Percentiles rank a stretch among this genome's conserved stretches.
Evolutionary conservation across 2,113 vertebrate genomes (phyloP).

Genomic region (Lasiurus cinereus): DNA sequence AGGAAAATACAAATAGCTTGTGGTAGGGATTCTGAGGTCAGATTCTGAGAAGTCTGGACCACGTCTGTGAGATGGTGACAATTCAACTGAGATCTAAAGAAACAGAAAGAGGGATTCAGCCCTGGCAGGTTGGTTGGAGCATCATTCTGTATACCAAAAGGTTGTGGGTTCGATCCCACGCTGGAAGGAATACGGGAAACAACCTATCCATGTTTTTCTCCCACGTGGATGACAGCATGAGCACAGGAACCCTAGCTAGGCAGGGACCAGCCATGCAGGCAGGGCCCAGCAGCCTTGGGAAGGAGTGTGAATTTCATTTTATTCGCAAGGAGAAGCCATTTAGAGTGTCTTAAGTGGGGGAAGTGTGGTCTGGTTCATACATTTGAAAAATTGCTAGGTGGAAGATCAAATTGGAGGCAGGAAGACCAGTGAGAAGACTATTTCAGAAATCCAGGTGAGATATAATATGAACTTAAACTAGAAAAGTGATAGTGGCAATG

Average conservation of each 20-base stretch:
- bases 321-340: not conserved
- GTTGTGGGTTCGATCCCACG: too few species aligned
- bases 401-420: not conserved
- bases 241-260: not conserved
- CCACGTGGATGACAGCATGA: not conserved
- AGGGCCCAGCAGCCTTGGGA: not conserved
- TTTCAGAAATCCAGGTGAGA: constrained; percentile 37
- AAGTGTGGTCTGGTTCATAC: not conserved
- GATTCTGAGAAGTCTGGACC: not conserved
- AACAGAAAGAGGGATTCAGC: not conserved
- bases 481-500: not conserved
- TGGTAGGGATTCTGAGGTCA: not conserved
- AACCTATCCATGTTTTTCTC: too few species aligned
- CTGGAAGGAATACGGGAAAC: too few species aligned
- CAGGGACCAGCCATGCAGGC: not conserved
- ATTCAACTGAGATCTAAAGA: constrained; percentile 28
- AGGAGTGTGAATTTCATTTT: not conserved
- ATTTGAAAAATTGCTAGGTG: not conserved
- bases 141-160: too few species aligned
- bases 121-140: too few species aligned
- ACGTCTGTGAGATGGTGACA: not conserved
- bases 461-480: not conserved
- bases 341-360: not conserved
- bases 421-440: not conserved
- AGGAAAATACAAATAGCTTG: not conserved